Base-by-base conservation (phyloP, 2,113 vertebrate species). In the Hippopotamus amphibius region DNA sequence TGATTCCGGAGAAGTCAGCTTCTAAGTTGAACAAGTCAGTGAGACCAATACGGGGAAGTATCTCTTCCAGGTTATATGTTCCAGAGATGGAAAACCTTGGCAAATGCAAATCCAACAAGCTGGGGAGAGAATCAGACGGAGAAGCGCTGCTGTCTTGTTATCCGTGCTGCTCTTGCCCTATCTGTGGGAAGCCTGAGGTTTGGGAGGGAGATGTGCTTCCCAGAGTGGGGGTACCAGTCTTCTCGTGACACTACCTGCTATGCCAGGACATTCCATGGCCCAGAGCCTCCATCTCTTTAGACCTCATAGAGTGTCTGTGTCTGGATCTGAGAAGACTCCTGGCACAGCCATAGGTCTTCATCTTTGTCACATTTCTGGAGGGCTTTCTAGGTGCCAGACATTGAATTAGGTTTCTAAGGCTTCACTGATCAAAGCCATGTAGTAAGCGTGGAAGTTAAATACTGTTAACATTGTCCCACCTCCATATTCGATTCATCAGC, bases 51-150 rank as follows among this genome's bases (percentile, higher is more conserved):
- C 57, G 93, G 72, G 96, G 69, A 57, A 98, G 96, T 30, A 97
- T 65, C 43, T 93, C 91, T 72, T 90, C 97, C 76, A 72, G 30
- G 69, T 94, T 85, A 19, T 96, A 96, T 0, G 83, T 53, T 57
- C 89, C 96, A 2, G 92, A 95, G n/a, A 82, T 88, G 3, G 92
- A 94, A 69, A 98, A 24, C 82, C 74, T 89, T 15, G 96, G 97
- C 81, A 97, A 55, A 15, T 95, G 97, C 43, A 98, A 82, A 65
- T 91, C 72, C 91, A 97, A 43, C 41, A 96, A 88, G 26, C 94
- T 97, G 48, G 14, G 84, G 80, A 77, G 65, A 65, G 79, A 87
- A 46, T n/a, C 63, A 91, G 55, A 88, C 2, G 65, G 69, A 68
- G 66, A 90, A 15, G 61, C 0, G 2, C 5, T 0, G 0, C 14